A percentile compares a stretch with the other conserved stretches of the same genome.
phyloP scores from a whole-genome alignment of 2,113 vertebrate species.

The Pseudopipra pipra region DNA sequence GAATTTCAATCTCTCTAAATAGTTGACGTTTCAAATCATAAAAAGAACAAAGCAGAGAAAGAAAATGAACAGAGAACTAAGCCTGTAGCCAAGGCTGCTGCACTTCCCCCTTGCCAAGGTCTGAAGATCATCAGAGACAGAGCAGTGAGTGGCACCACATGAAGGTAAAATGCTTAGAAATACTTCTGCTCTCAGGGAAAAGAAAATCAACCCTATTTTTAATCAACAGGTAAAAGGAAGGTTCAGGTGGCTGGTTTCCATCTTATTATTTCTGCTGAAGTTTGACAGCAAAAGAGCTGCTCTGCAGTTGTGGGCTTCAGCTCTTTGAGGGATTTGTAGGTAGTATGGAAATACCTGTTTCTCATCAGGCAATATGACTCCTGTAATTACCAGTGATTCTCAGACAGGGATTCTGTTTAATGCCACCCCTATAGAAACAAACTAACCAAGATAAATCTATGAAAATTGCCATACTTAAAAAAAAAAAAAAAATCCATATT shows the following conservation, averaged over 20 bases:
- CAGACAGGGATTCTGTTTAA: not conserved
- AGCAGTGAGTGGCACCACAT: not conserved
- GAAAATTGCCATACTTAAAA: not conserved
- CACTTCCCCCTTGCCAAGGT: not conserved
- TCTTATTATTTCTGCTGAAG: not conserved
- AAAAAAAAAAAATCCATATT: not conserved
- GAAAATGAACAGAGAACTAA: not conserved
- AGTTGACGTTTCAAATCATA: not conserved
- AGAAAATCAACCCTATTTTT: not conserved
- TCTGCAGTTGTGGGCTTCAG: not conserved
- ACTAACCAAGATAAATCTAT: not conserved
- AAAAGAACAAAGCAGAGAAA: not conserved
- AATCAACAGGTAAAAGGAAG: not conserved
- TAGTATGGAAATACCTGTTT: conserved; percentile 9
- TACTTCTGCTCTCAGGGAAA: not conserved
- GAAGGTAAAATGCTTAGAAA: not conserved
- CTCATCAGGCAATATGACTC: not conserved
- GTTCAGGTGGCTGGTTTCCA: not conserved
- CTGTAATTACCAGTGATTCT: conserved; percentile 28
- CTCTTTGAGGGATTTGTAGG: not conserved
- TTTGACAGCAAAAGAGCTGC: not conserved
- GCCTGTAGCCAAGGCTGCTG: not conserved
- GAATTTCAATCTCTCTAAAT: not conserved
- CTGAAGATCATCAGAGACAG: not conserved
- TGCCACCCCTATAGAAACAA: not conserved